Conservation (phyloP, 2,888 invertebrate species). For the Druceiella hillmani region DNA sequence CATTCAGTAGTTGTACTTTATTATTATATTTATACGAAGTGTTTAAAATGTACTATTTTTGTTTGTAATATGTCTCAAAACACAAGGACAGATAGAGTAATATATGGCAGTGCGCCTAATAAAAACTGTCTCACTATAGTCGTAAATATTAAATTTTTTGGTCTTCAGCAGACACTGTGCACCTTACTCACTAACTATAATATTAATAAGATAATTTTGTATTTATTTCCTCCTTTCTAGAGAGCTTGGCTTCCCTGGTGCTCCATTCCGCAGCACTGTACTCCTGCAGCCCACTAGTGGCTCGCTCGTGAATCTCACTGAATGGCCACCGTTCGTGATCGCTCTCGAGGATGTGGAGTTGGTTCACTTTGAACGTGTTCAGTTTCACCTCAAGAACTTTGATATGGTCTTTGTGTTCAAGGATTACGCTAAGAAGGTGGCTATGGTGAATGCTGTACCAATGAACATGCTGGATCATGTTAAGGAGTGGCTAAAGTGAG, state of each 20-base stretch:
- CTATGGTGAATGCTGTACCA: constrained; percentile 98
- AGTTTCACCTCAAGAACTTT: constrained; percentile 98
- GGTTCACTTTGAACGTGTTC: constrained; percentile 98
- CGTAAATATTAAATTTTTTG: no score
- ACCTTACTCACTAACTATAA: no score
- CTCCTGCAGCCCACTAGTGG: constrained; percentile 96
- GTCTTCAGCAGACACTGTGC: no score
- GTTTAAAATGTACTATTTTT: no score
- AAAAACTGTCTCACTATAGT: no score
- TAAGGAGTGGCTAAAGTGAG: constrained; percentile 98
- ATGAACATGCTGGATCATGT: constrained; percentile 99
- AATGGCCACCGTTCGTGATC: constrained; percentile 99
- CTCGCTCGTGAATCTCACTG: constrained; percentile 94
- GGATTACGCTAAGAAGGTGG: constrained; percentile 89
- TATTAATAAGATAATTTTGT: no score
- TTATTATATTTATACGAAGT: no score
- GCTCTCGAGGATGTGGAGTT: constrained; percentile 96
- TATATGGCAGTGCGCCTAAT: no score
- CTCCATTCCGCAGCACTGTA: constrained; percentile 94
- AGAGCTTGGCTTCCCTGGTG: constrained; percentile 96
- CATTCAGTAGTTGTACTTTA: no score
- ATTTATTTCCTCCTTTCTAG: no score
- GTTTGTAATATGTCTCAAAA: no score
- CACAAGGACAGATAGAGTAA: no score
- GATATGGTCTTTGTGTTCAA: constrained; percentile 99